Evolutionary conservation across 1,140 invertebrate species (phyloP), one percentile per base, ranked within the genome.

Genomic region (Drosophila murphyi): DNA sequence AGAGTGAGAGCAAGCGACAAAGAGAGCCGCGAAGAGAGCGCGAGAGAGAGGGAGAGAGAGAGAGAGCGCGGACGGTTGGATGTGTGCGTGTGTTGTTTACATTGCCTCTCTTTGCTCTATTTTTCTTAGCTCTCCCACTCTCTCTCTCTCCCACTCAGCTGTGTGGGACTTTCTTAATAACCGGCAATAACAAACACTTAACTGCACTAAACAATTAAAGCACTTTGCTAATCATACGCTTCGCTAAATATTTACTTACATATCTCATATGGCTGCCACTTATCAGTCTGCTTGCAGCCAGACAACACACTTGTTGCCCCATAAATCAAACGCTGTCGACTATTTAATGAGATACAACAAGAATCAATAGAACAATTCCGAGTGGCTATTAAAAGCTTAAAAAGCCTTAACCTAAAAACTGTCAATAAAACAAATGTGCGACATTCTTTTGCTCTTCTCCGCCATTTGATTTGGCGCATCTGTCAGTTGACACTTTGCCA

Each of bases 401-500:
- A 5, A 51, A 57, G 51, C 83, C 83, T 88, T 83, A 80, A 88
- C 83, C 83, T 71, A 62, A 88, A 63, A 69, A 43, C 57, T 57
- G 52, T 54, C 65, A 65, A 55, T 55, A 48, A 4, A 47, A 56
- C 28, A 45, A 76, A 50, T 64, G 43, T 52, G 67, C 48, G 67
- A 76, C 48, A 73, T 62, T 70, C 55, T 76, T 75, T 7, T 77
- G 59, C 41, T 60, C 5, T 47, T 64, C 50, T 54, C 68, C 39
- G 29, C 12, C 12, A 20, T 51, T 48, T 7, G 55, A 55, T 56
- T 37, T 57, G 39, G 45, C 47, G 68, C 57, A 57, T 74, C 56
- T 56, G 60, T 65, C 20, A 20, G 43, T 68, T 89, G 82, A 74
- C 76, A 83, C 65, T 77, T 74, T 88, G 82, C 82, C 82, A 87